Conservation (phyloP, 2,888 invertebrate genomes). For the Blastobasis lacticolella region DNA sequence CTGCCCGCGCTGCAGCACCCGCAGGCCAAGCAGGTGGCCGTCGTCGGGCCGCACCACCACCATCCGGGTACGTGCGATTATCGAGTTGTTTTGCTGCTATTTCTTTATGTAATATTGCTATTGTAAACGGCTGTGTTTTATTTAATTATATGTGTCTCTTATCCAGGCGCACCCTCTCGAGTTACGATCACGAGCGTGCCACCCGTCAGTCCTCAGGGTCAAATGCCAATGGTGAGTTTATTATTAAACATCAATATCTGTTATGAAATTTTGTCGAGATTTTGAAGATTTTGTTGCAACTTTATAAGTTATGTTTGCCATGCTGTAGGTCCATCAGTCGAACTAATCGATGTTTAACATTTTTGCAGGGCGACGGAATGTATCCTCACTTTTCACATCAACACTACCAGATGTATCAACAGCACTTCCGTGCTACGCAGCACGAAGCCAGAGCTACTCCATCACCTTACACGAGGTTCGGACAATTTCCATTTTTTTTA, state of each 20-base stretch:
- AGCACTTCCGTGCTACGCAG: constrained; percentile 66
- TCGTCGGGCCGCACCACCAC: constrained; percentile 31
- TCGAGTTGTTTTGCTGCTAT: neutral
- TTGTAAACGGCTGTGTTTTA: neutral
- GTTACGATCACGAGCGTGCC: constrained; percentile 73
- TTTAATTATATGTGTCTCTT: constrained; percentile 1
- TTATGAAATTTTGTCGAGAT: neutral
- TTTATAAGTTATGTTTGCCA: no score
- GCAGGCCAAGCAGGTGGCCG: constrained; percentile 34
- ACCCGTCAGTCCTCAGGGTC: constrained; percentile 75
- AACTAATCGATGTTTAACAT: no score
- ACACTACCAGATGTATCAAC: constrained; percentile 70
- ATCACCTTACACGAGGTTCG: constrained; percentile 55
- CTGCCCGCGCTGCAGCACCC: constrained; percentile 18
- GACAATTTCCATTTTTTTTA: neutral
- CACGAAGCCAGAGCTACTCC: constrained; percentile 58
- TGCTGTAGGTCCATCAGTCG: no score
- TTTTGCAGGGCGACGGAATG: constrained; percentile 63
- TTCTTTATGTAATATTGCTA: neutral
- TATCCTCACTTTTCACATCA: constrained; percentile 69
- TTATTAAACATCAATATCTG: no score
- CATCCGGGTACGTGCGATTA: constrained; percentile 11
- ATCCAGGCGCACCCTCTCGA: constrained; percentile 61
- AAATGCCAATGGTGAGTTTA: constrained; percentile 78
- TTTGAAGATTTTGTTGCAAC: no score